phyloP scores from a whole-genome alignment of 2,888 invertebrate species.

The Lepidochrysops patricia region DNA sequence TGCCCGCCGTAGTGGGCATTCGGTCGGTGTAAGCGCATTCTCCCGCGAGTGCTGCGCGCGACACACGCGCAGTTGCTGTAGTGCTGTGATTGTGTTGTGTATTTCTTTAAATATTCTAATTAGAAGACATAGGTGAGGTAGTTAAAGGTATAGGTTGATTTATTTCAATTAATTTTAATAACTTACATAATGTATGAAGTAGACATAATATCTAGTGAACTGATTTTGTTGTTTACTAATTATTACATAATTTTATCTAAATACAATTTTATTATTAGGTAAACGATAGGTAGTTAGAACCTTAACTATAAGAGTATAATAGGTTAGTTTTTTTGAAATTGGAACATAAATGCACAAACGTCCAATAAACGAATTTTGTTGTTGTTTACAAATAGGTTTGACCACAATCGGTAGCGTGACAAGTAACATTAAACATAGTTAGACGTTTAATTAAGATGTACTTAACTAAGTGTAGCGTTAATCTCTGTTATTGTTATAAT shows the following conservation, averaged over 20 bases:
- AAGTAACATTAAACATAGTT: not conserved
- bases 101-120: not conserved
- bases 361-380: too few relatives aligned
- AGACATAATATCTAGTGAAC: not conserved
- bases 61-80: conserved; percentile 30
- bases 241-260: not conserved
- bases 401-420: not conserved
- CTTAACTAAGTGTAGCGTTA: not conserved
- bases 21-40: conserved; percentile 35
- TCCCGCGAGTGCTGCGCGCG: conserved; percentile 34
- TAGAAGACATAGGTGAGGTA: not conserved
- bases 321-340: too few relatives aligned
- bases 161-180: not conserved
- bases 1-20: conserved; percentile 16
- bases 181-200: not conserved
- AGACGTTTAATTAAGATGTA: not conserved
- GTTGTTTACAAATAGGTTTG: not conserved
- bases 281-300: too few relatives aligned
- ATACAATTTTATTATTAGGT: too few relatives aligned
- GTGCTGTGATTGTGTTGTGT: conserved; percentile 15
- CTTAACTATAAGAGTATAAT: too few relatives aligned
- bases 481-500: too few relatives aligned
- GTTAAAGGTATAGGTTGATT: not conserved
- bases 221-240: not conserved
- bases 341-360: too few relatives aligned